Base-by-base conservation (phyloP, 1,140 invertebrate genomes). In the Drosophila bocki region DNA sequence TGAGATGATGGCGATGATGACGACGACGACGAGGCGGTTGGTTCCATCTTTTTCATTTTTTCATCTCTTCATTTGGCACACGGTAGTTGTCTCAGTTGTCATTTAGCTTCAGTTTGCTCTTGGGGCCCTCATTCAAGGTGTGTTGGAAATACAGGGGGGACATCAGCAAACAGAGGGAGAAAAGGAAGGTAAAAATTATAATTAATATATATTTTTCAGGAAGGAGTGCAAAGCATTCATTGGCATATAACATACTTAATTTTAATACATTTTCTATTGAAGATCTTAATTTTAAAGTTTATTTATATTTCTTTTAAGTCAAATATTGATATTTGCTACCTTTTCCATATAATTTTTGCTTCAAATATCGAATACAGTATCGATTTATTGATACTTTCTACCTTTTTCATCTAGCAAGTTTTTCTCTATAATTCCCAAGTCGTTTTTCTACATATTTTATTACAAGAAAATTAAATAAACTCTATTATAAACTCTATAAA, bases 1-100 rank as follows among this genome's bases (percentile, higher is more conserved):
- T 69, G 58, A 39, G 71, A 48, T 65, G 50, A 57, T 37, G 65
- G 51, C 51, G 82, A 67, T 39, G 37, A 51, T 70, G 77, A 41
- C 53, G 71, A 76, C 51, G 76, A 75, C 48, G 48, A 51, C 22
- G 35, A 68, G 59, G 39, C 56, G 26, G 48, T 72, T 33, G 69
- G 41, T 37, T 62, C 35, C 67, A 70, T 64, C 56, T 77, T 35
- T 41, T 41, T 37, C 37, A 45, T 56, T 17, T 32, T 17, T 29
- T 29, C 57, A 59, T 45, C 44, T 68, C 63, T 61, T 53, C 72
- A 64, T 79, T 80, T 74, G 59, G 54, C 51, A 77, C 63, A 77
- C 75, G 64, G 75, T 78, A 78, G 75, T 78, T 78, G 75, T 39
- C 62, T 77, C 41, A 39, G 75, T 77, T 78, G 75, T 78, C 75